Evolutionary conservation across 2,113 vertebrate species (phyloP), one percentile per base, ranked within the genome.

Genomic region (Entosphenus tridentatus): DNA sequence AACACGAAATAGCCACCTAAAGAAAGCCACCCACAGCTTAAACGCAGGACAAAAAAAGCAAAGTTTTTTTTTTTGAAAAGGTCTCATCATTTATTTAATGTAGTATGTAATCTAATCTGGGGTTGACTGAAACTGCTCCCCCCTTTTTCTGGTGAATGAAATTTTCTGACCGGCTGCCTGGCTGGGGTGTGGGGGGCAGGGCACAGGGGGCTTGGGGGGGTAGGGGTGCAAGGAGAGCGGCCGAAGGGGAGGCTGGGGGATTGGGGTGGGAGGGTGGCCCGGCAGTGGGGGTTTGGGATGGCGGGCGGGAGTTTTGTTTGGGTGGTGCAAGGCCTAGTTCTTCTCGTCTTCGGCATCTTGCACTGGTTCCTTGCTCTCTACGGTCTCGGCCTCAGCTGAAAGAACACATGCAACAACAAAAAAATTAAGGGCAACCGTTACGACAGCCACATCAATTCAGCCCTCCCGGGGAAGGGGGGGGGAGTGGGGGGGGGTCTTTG

Each of bases 1-100:
- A 65, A 65, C 58, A 62, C 62, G 21, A 21, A n/a, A n/a, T 10
- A 16, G n/a, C n/a, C n/a, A 65, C 62, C 39, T 39, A 39, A 65
- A 65, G 62, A n/a, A n/a, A 65, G n/a, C 62, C n/a, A 65, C 62
- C 62, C n/a, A 21, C 62, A 65, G 62, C 21, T 65, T 65, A 21
- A 65, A 65, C 62, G 21, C 62, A 65, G 21, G 21, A 65, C n/a
- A n/a, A 65, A 21, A n/a, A 16, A 65, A 65, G n/a, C 62, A 65
- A 65, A 16, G 62, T 16, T 16, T n/a, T 21, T 65, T n/a, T 16
- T 9, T 65, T n/a, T 21, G 10, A 11, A 21, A 65, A n/a, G 21
- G 21, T 21, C 62, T n/a, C 62, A 65, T 21, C 59, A n/a, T 21
- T 65, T 10, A 65, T 21, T 21, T 21, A 10, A n/a, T 65, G n/a